Percentiles rank a stretch among this genome's conserved stretches.
Evolutionary conservation across 1,140 invertebrate species (phyloP).

Genomic region (Psix sp.): DNA sequence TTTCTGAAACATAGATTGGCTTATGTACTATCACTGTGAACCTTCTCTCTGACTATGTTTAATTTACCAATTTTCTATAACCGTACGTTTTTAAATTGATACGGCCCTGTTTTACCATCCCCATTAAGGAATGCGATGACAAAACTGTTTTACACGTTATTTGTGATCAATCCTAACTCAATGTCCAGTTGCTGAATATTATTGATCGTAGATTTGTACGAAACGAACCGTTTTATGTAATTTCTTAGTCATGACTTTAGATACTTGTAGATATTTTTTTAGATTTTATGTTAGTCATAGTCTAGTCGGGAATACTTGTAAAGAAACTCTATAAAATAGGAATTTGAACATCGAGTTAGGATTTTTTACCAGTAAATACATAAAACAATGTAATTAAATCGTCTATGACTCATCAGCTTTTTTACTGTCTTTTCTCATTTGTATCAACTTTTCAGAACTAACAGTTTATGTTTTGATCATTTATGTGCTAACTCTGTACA

Average conservation of each 20-base stretch:
- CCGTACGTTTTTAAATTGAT: constrained; percentile 39
- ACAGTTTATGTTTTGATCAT: constrained; percentile 25
- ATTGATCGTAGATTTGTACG: too few relatives aligned
- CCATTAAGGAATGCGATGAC: constrained; percentile 47
- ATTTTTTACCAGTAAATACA: constrained; percentile 16
- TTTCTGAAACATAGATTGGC: constrained; percentile 63
- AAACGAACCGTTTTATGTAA: too few relatives aligned
- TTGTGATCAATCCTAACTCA: constrained; percentile 26
- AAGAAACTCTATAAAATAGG: too few relatives aligned
- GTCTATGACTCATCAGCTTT: constrained; percentile 31
- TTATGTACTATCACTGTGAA: constrained; percentile 62
- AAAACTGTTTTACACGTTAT: constrained; percentile 27
- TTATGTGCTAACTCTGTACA: constrained; percentile 34
- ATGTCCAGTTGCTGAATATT: too few relatives aligned
- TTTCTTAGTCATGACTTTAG: not conserved
- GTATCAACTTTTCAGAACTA: constrained; percentile 5
- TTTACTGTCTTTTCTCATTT: constrained; percentile 17
- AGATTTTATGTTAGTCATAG: too few relatives aligned
- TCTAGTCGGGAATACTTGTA: too few relatives aligned
- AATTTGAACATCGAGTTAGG: constrained; percentile 1
- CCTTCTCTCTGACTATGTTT: constrained; percentile 36
- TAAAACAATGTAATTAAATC: constrained; percentile 14
- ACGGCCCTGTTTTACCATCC: constrained; percentile 39
- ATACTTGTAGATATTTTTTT: not conserved
- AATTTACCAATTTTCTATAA: constrained; percentile 33